Evolutionary conservation across 2,888 invertebrate species (phyloP).

Genomic region (Pristionchus maxplancki): DNA sequence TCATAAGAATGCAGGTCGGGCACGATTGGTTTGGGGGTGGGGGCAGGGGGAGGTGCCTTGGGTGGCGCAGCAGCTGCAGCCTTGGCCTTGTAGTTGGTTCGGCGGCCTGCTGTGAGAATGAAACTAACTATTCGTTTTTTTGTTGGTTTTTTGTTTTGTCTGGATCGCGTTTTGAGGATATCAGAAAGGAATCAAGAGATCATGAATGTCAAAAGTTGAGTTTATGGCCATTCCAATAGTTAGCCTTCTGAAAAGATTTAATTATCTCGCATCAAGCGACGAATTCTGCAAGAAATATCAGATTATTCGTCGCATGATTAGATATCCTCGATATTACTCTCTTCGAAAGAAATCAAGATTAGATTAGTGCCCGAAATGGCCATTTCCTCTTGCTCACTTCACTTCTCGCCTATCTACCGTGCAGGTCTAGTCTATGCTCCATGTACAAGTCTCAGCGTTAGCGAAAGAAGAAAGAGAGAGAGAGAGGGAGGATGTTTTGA

Average conservation of each 20-base stretch:
- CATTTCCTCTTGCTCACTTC: conserved; percentile 8
- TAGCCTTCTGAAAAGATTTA: background rate
- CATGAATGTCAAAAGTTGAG: background rate
- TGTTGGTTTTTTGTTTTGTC: background rate
- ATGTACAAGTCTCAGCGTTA: background rate
- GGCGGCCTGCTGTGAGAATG: background rate
- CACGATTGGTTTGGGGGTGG: background rate
- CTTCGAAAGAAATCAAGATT: background rate
- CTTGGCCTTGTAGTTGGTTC: conserved; percentile 14
- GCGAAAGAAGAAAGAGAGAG: background rate
- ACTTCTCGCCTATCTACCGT: conserved; percentile 27
- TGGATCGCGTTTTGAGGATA: background rate
- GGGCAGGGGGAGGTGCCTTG: background rate
- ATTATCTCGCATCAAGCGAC: background rate
- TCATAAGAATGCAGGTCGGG: background rate
- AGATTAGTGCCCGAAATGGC: background rate
- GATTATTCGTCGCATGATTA: background rate
- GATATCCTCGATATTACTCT: background rate
- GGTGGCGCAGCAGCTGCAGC: conserved; percentile 1
- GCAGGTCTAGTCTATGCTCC: conserved; percentile 6
- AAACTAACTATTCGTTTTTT: conserved; percentile 1
- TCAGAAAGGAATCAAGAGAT: background rate
- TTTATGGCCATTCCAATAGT: conserved; percentile 9
- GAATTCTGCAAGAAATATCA: background rate
- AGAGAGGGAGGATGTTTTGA: background rate